These are phyloP conservation scores for Pantelozetes paolii DNA, from an alignment of 2,888 invertebrate genomes.

Conservation along the genomic window DNA sequence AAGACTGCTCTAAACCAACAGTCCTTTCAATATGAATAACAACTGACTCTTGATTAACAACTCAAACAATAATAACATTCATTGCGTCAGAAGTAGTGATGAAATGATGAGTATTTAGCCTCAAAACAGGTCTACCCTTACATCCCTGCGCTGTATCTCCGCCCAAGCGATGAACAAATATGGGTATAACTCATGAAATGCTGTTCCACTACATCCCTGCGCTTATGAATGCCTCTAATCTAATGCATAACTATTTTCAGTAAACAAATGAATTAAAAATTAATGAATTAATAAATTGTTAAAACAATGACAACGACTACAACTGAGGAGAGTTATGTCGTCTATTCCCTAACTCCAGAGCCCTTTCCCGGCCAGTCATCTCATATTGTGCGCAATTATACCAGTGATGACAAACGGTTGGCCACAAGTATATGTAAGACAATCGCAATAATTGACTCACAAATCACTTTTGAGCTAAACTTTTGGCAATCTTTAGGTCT, in stretches of 20 bases:
- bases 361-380: not conserved
- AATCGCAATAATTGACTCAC: not conserved
- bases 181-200: not conserved
- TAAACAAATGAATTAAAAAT: not conserved
- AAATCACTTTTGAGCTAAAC: too few relatives aligned
- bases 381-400: not conserved
- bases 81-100: constrained; percentile 1
- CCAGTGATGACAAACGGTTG: not conserved
- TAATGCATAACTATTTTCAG: not conserved
- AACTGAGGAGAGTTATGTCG: constrained; percentile 2
- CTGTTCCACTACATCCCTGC: not conserved
- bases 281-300: not conserved
- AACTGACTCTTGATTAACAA: not conserved
- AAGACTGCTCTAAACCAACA: not conserved
- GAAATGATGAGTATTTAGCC: not conserved
- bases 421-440: constrained; percentile 17
- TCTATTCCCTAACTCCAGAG: not conserved
- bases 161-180: constrained; percentile 10
- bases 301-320: not conserved
- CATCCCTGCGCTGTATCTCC: not conserved
- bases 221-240: not conserved
- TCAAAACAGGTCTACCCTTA: not conserved
- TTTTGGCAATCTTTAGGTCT: too few relatives aligned
- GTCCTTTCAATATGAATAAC: not conserved
- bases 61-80: not conserved